Percentiles rank a stretch among this genome's conserved stretches.
These are phyloP conservation scores for Scaptodrosophila latifasciaeformis DNA, from an alignment of 2,888 invertebrate genomes.

Conservation along the genomic window DNA sequence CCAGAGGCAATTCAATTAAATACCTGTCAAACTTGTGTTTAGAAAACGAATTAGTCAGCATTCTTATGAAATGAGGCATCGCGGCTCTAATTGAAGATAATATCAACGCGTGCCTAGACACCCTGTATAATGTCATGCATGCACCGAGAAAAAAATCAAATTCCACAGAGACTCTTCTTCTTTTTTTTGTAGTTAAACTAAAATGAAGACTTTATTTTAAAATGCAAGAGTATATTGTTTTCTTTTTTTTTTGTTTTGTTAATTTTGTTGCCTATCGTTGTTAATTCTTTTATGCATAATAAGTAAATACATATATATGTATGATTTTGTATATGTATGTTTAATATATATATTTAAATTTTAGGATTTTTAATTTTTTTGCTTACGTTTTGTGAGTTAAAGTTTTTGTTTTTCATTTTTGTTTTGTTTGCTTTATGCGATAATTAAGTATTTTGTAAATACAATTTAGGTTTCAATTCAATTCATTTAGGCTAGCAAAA, in stretches of 20 bases:
- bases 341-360: slow-evolving; percentile 2
- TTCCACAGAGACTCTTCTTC: slow-evolving; percentile 25
- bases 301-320: slow-evolving; percentile 22
- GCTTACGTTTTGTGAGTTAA: slow-evolving; percentile 19
- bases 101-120: slow-evolving; percentile 46
- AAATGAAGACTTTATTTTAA: slow-evolving; percentile 71
- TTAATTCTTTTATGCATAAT: slow-evolving; percentile 18
- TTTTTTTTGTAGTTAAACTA: slow-evolving; percentile 65
- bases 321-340: slow-evolving; percentile 45
- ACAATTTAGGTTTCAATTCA: slow-evolving; percentile 53
- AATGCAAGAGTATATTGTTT: slow-evolving; percentile 66
- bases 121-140: slow-evolving; percentile 40
- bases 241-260: slow-evolving; percentile 36
- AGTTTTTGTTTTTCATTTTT: slow-evolving; percentile 18
- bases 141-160: slow-evolving; percentile 10
- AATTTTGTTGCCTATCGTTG: slow-evolving; percentile 26
- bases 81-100: slow-evolving; percentile 39
- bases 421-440: slow-evolving; percentile 45
- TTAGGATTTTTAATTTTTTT: slow-evolving; percentile 11
- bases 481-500: slow-evolving; percentile 67
- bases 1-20: background rate
- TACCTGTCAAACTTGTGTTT: slow-evolving; percentile 11
- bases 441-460: slow-evolving; percentile 66
- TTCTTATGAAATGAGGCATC: slow-evolving; percentile 44
- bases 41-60: slow-evolving; percentile 49